phyloP scores from a whole-genome alignment of 2,888 invertebrate species.

The Callyntrura guangdongensis region DNA sequence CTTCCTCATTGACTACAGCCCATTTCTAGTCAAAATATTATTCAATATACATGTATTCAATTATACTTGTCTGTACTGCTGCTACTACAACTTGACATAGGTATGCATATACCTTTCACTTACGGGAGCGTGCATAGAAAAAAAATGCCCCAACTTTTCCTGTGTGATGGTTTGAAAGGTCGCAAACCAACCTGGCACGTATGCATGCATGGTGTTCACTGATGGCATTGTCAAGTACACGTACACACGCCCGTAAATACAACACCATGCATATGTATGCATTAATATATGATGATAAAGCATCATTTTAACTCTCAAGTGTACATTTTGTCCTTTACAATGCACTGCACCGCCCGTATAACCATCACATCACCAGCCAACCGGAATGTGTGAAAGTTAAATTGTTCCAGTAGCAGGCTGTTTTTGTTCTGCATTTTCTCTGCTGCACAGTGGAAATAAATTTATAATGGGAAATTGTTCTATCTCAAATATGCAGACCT shows the following conservation, averaged over 20 bases:
- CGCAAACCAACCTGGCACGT: background rate
- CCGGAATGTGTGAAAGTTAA: conserved; percentile 54
- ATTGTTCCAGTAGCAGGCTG: background rate
- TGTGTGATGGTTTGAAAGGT: conserved; percentile 13
- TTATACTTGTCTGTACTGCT: conserved; percentile 50
- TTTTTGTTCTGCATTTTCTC: background rate
- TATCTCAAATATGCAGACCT: background rate
- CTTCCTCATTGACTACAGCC: conserved; percentile 77
- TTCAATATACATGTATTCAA: conserved; percentile 75
- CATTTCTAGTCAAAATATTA: conserved; percentile 78
- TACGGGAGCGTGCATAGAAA: conserved; percentile 1
- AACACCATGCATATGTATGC: background rate
- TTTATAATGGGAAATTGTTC: conserved; percentile 36
- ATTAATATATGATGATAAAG: conserved; percentile 51
- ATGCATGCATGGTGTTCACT: background rate
- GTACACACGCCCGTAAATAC: background rate
- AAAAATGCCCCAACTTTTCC: conserved; percentile 17
- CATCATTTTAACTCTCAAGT: conserved; percentile 57
- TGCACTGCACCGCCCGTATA: conserved; percentile 12
- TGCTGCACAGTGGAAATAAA: conserved; percentile 11
- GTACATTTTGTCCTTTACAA: conserved; percentile 53
- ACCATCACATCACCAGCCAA: conserved; percentile 7
- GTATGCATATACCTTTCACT: background rate
- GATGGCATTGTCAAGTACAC: conserved; percentile 60
- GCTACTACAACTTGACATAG: background rate